phyloP scores from a whole-genome alignment of 2,888 invertebrate genomes.

The Lasioglossum leucozonium region DNA sequence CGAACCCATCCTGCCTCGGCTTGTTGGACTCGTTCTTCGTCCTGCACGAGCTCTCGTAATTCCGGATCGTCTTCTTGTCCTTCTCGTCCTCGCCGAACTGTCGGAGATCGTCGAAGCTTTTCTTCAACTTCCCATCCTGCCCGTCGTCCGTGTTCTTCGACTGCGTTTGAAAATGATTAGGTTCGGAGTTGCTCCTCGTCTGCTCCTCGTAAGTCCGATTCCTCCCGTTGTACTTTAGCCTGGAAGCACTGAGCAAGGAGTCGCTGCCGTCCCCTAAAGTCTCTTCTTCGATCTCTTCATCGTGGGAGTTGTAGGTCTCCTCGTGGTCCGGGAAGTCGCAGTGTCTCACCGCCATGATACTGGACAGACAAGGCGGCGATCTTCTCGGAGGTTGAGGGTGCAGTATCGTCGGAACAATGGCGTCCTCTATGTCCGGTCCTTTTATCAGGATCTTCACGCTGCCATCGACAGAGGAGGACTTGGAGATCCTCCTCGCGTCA shows the following conservation, averaged over 20 bases:
- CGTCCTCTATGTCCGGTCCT: constrained; percentile 87
- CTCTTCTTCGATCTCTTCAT: constrained; percentile 86
- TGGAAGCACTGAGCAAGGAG: constrained; percentile 89
- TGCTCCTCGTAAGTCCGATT: constrained; percentile 57
- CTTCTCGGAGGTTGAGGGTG: constrained; percentile 93
- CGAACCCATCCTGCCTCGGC: constrained; percentile 47
- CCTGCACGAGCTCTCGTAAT: constrained; percentile 50
- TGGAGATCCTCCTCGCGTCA: constrained; percentile 82
- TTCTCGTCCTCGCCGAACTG: constrained; percentile 43
- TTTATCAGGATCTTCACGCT: constrained; percentile 86
- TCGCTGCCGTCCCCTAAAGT: constrained; percentile 87
- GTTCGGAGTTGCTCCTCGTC: constrained; percentile 14
- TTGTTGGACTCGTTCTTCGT: constrained; percentile 35
- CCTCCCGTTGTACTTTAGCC: constrained; percentile 77
- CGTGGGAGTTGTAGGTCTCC: constrained; percentile 87
- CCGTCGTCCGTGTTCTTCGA: constrained; percentile 18
- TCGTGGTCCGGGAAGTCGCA: constrained; percentile 80
- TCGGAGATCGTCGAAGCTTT: constrained; percentile 64
- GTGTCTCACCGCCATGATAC: constrained; percentile 78
- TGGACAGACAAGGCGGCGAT: constrained; percentile 83
- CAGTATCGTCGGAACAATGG: constrained; percentile 91
- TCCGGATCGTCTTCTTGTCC: constrained; percentile 58
- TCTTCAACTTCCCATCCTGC: constrained; percentile 43
- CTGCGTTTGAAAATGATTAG: constrained; percentile 54
- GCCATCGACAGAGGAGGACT: constrained; percentile 84